Evolutionary conservation across 2,888 invertebrate genomes (phyloP).

Genomic region (Pteria penguin): DNA sequence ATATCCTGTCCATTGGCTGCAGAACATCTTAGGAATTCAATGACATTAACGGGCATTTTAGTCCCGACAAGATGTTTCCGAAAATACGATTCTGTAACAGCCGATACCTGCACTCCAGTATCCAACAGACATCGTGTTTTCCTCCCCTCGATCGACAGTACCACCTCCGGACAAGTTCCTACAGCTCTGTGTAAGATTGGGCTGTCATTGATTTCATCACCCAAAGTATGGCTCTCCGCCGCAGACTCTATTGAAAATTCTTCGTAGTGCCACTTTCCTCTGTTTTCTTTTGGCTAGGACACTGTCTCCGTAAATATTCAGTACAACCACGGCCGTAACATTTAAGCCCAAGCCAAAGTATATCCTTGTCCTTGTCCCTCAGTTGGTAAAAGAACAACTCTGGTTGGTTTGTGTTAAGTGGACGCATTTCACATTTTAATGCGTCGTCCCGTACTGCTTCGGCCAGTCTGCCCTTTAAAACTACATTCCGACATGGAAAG

Average conservation of each 20-base stretch:
- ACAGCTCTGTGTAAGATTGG: constrained; percentile 32
- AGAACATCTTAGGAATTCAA: neutral
- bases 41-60: neutral
- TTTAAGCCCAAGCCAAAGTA: constrained; percentile 5
- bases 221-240: constrained; percentile 32
- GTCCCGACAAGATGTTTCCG: neutral
- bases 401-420: constrained; percentile 16
- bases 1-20: neutral
- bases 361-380: constrained; percentile 13
- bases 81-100: constrained; percentile 31
- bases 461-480: constrained; percentile 18
- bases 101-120: constrained; percentile 37
- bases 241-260: constrained; percentile 15
- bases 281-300: neutral
- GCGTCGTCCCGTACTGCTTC: constrained; percentile 16
- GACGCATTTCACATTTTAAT: constrained; percentile 19
- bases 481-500: neutral
- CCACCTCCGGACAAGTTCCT: constrained; percentile 34
- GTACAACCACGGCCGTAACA: neutral
- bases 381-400: constrained; percentile 21
- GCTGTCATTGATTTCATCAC: constrained; percentile 14
- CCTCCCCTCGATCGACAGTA: neutral
- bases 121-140: constrained; percentile 29
- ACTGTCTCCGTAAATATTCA: neutral
- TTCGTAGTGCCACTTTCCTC: neutral